A percentile compares a stretch with the other conserved stretches of the same genome.
Evolutionary conservation across 2,888 invertebrate species (phyloP).

Genomic region (Camptogramma bilineatum): DNA sequence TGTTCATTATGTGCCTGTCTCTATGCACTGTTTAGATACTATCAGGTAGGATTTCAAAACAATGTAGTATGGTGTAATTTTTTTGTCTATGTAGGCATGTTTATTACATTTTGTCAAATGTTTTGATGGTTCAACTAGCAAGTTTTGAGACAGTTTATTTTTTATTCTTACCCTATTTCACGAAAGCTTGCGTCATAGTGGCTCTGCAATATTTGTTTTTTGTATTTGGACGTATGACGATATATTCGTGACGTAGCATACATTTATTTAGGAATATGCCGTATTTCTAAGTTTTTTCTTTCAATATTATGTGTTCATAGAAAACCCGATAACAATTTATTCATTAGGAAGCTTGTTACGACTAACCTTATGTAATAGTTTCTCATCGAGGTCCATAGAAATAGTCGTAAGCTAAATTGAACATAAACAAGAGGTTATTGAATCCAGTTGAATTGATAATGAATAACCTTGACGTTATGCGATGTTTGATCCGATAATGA

Average conservation of each 20-base stretch:
- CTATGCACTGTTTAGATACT: background rate
- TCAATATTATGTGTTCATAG: no score
- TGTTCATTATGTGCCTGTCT: background rate
- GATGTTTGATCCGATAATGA: conserved; percentile 13
- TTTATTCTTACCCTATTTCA: background rate
- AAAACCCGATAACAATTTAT: conserved; percentile 14
- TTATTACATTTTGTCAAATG: background rate
- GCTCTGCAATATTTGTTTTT: no score
- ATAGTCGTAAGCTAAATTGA: conserved; percentile 37
- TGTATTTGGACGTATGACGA: no score
- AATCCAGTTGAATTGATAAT: conserved; percentile 40
- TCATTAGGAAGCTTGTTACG: conserved; percentile 16
- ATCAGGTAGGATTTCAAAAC: background rate
- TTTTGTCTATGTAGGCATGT: background rate
- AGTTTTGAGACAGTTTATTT: background rate
- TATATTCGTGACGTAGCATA: no score
- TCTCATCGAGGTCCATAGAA: conserved; percentile 37
- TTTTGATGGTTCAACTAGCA: background rate
- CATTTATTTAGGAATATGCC: no score
- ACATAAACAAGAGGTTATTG: conserved; percentile 42
- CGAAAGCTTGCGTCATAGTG: no score
- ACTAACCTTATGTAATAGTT: conserved; percentile 34
- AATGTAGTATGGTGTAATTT: background rate
- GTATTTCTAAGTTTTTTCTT: no score
- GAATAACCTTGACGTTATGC: conserved; percentile 34